Evolutionary conservation across 92 coral and sea anemone genomes (phyloP).

Genomic region (Phenganax marumi): DNA sequence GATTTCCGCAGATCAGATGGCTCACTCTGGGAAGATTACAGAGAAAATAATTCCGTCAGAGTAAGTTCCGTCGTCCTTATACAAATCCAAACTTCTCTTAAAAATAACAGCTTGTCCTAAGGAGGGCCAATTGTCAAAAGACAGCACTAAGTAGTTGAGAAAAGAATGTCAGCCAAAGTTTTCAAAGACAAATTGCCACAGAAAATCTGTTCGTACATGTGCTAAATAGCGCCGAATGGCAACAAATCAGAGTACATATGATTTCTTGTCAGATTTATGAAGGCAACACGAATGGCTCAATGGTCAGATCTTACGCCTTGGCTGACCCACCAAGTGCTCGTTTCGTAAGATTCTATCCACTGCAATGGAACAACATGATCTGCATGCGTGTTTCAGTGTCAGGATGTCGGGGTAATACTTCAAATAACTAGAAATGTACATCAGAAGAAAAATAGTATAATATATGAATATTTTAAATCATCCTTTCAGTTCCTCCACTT

Average conservation of each 20-base stretch:
- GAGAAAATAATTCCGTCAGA: slow-evolving; percentile 26
- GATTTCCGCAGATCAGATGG: slow-evolving; percentile 34
- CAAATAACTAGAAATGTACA: neutral
- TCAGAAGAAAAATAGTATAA: neutral
- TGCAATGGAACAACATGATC: slow-evolving; percentile 13
- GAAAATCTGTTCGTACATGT: too few species aligned
- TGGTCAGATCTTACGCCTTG: slow-evolving; percentile 9
- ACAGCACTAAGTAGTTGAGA: neutral
- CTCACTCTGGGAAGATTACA: slow-evolving; percentile 28
- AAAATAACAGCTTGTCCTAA: too few species aligned
- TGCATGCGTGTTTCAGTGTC: slow-evolving; percentile 45
- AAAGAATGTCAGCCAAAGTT: neutral
- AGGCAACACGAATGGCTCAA: slow-evolving; percentile 11
- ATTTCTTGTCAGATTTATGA: slow-evolving; percentile 6
- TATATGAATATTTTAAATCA: neutral
- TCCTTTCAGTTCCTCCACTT: slow-evolving; percentile 22
- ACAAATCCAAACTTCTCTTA: neutral
- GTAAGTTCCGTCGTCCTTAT: neutral
- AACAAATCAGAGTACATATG: too few species aligned
- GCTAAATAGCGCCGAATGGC: too few species aligned
- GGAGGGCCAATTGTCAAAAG: neutral
- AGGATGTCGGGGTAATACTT: slow-evolving; percentile 34
- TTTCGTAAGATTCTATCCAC: slow-evolving; percentile 38
- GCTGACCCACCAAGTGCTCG: slow-evolving; percentile 17
- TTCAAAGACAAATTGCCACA: neutral